Conservation (phyloP, 2,888 invertebrate species). For the Unio pictorum region DNA sequence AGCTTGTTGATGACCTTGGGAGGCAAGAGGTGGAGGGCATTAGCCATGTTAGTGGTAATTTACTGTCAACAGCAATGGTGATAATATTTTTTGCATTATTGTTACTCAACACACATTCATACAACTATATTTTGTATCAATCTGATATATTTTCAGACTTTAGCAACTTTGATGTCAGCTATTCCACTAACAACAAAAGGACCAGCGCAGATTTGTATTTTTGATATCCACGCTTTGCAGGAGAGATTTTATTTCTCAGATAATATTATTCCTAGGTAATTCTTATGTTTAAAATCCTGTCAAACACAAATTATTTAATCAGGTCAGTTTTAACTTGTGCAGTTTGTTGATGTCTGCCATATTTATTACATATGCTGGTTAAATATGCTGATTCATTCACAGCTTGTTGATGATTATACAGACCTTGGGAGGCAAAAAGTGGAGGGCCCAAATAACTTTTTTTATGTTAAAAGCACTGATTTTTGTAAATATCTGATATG, state of each 20-base stretch:
- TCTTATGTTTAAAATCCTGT: neutral
- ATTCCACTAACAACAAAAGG: slow-evolving; percentile 70
- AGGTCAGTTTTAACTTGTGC: neutral
- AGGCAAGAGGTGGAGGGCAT: too few relatives aligned
- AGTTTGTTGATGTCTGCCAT: neutral
- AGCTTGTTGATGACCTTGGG: too few relatives aligned
- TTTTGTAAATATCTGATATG: neutral
- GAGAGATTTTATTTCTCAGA: slow-evolving; percentile 72
- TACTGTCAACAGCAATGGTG: too few relatives aligned
- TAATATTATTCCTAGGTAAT: slow-evolving; percentile 69
- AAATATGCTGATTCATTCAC: too few relatives aligned
- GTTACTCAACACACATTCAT: too few relatives aligned
- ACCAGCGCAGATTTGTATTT: slow-evolving; percentile 71
- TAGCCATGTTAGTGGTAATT: too few relatives aligned
- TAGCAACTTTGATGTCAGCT: slow-evolving; percentile 69
- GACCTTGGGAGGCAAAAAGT: too few relatives aligned
- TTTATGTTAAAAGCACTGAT: neutral
- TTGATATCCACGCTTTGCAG: slow-evolving; percentile 72
- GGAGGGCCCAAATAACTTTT: too few relatives aligned
- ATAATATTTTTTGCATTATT: too few relatives aligned
- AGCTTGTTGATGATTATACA: too few relatives aligned
- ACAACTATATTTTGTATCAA: neutral
- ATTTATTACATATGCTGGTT: neutral
- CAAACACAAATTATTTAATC: neutral
- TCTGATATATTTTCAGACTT: slow-evolving; percentile 56